Percentiles rank a stretch among this genome's conserved stretches.
Evolutionary conservation across 2,888 invertebrate genomes (phyloP).

Genomic region (Lingula anatina): DNA sequence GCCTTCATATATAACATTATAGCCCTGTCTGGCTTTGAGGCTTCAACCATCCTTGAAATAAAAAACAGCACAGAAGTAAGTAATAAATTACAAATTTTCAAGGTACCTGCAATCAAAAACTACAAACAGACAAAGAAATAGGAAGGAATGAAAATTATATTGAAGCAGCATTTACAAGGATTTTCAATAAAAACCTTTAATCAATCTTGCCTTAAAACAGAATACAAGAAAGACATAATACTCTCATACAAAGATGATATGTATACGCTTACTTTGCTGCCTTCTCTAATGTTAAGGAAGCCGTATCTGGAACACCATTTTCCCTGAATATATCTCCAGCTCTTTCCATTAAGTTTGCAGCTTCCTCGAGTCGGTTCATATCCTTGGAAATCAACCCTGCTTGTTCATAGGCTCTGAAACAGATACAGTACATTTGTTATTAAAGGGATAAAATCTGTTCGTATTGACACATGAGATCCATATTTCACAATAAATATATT

Average conservation of each 20-base stretch:
- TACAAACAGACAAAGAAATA: no score
- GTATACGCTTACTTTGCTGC: slow-evolving; percentile 67
- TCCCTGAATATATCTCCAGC: slow-evolving; percentile 80
- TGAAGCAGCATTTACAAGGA: background rate
- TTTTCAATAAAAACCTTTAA: background rate
- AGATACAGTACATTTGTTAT: slow-evolving; percentile 1
- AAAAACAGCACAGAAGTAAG: no score
- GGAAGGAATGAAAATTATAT: background rate
- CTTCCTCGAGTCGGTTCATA: slow-evolving; percentile 61
- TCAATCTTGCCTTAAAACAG: background rate
- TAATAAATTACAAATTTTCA: no score
- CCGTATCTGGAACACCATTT: slow-evolving; percentile 87
- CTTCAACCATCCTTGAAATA: slow-evolving; percentile 64
- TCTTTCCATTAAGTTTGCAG: slow-evolving; percentile 67
- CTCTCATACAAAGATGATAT: no score
- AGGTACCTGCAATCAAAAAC: no score
- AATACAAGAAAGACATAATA: background rate
- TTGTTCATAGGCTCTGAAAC: slow-evolving; percentile 72
- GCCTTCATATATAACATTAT: slow-evolving; percentile 77
- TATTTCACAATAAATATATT: no score
- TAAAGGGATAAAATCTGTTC: background rate
- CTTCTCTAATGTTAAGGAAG: slow-evolving; percentile 77
- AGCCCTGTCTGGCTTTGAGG: slow-evolving; percentile 70
- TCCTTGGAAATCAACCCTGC: slow-evolving; percentile 72
- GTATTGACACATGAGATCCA: no score